Base-by-base conservation (phyloP, 2,113 vertebrate genomes). In the Oryzias celebensis region DNA sequence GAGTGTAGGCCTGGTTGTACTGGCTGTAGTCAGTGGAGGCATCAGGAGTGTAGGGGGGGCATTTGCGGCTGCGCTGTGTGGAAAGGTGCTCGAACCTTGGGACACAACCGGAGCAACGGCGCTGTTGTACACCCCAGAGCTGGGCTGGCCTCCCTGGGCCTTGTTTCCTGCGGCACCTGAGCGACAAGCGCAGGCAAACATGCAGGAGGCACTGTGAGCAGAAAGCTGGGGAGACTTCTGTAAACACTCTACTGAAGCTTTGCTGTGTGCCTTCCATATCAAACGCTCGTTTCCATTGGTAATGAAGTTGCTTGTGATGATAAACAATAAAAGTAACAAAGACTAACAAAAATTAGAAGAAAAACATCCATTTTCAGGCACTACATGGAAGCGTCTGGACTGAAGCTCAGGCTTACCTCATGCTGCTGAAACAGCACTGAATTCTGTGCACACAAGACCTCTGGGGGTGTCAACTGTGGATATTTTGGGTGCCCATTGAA, bases 1-100 rank as follows among this genome's bases (percentile, higher is more conserved):
- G 91, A 53, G 92, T 85, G 87, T 92, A 92, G 49, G 81, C 90
- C 81, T 91, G 91, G 74, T 91, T 92, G 31, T 94, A 96, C 46
- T 95, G 94, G 44, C 90, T 88, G 70, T 94, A 97, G 59, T 85
- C 85, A 3, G 91, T 71, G 24, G 93, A 90, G 67, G 84, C 90
- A 55, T 98, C 95, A 14, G 93, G 42, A 12, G 81, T 76, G 31
- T 94, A 95, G 1, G 91, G 93, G 92, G 55, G 16, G 80, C 82
- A 4, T 80, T 72, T 26, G 91, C 58, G 14, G 90, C 46, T 0
- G 64, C 46, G 7, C 53, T 80, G 64, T 89, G 87, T 42, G 85
- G 64, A 16, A 73, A 87, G 28, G 87, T 77, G 14, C 61, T 65
- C 4, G 82, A 62, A 75, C 89, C 91, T 92, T 95, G 95, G 83